Base-by-base conservation (phyloP, 2,888 invertebrate genomes). In the Drosophila lacicola region DNA sequence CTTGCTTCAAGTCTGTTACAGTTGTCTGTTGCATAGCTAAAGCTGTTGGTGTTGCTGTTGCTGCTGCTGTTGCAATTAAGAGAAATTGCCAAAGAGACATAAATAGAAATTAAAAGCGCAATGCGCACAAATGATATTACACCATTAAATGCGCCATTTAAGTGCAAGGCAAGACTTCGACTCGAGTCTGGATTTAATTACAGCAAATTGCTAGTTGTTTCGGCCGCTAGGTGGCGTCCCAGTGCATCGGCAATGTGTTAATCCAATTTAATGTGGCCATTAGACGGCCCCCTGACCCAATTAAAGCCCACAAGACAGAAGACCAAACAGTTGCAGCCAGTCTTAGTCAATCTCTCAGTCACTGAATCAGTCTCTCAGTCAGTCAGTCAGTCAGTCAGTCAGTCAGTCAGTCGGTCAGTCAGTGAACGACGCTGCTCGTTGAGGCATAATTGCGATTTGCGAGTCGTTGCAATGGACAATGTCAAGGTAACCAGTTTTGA, bases 71-170 rank as follows among this genome's bases (percentile, higher is more conserved):
- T 63, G 73, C 74, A 73, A 76, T 76, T 70, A 71, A 65, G 41
- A 82, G 72, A 88, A 83, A 83, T 88, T 85, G 72, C 58, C 69
- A 78, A 73, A 71, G 64, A 56, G 78, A 85, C 88, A 79, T 88
- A 83, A 86, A 86, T 80, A 83, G 86, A 83, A 86, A 83, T 88
- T 63, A 82, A 80, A 88, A 78, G 80, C 86, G 80, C 70, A 73
- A 68, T 70, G 72, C 70, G 68, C 69, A 57, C 70, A 79, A 83
- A 82, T 80, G 88, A 78, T 80, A 88, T 87, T 89, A 85, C 86
- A 88, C 90, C 85, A 87, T 87, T 87, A 89, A 87, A 85, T 78
- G 68, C 58, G 81, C 87, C 87, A 87, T 88, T 89, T 89, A 89
- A 82, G 89, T 73, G 84, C 82, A 75, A 76, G 81, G 51, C 80